phyloP scores from a whole-genome alignment of 2,113 vertebrate species.

The Pogonocichla stellata region DNA sequence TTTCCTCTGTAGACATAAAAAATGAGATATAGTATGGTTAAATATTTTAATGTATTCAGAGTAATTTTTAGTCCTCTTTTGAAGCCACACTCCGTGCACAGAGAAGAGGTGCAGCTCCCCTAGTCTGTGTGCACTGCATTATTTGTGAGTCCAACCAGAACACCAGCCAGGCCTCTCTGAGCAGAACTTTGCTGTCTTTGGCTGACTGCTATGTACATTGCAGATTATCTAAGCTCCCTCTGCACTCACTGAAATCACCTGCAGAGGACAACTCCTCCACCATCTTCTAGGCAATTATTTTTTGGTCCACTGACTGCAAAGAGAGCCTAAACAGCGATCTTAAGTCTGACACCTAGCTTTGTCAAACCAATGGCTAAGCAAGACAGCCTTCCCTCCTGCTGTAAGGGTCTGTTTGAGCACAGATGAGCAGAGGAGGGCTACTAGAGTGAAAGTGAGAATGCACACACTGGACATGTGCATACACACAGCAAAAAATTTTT shows the following conservation, averaged over 20 bases:
- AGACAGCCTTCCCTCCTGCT: background rate
- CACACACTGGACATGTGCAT: no score
- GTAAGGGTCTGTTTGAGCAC: background rate
- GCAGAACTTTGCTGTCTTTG: background rate
- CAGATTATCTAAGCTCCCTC: background rate
- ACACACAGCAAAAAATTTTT: background rate
- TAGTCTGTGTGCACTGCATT: background rate
- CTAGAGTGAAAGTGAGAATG: background rate
- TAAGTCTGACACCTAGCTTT: background rate
- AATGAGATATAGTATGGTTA: background rate
- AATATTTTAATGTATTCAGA: background rate
- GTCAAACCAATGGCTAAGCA: background rate
- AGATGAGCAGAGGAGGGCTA: background rate
- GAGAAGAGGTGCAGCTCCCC: background rate
- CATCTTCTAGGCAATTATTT: background rate
- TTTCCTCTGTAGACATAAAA: background rate
- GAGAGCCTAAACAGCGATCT: background rate
- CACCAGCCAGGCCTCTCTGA: background rate
- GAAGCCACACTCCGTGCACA: background rate
- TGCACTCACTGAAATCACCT: background rate
- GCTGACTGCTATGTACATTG: rapidly evolving
- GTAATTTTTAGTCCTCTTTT: background rate
- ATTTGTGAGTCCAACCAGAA: background rate
- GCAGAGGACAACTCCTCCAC: background rate
- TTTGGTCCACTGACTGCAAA: background rate